phyloP scores from a whole-genome alignment of 2,888 invertebrate species.

The Lycophotia porphyrea region DNA sequence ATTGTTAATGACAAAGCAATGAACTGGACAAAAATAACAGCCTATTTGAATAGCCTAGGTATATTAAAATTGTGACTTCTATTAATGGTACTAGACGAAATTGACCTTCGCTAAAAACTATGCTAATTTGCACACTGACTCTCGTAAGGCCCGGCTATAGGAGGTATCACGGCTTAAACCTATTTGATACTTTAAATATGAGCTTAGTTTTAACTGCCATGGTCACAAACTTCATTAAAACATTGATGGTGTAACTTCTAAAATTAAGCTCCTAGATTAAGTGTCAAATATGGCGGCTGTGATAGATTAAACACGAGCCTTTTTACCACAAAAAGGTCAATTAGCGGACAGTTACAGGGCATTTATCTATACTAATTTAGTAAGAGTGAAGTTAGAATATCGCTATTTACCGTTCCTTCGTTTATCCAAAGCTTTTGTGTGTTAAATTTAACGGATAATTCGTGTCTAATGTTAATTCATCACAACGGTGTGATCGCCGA shows the following conservation, averaged over 20 bases:
- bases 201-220: constrained; percentile 43
- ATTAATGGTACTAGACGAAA: constrained; percentile 73
- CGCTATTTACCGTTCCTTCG: constrained; percentile 60
- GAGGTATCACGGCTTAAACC: constrained; percentile 21
- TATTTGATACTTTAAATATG: constrained; percentile 40
- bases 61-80: constrained; percentile 76
- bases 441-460: constrained; percentile 62
- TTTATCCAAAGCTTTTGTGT: constrained; percentile 68
- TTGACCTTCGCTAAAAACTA: constrained; percentile 77
- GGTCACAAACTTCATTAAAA: constrained; percentile 1
- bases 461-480: constrained; percentile 44
- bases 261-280: constrained; percentile 21
- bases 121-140: constrained; percentile 68
- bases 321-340: constrained; percentile 54
- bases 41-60: constrained; percentile 73
- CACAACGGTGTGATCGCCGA: constrained; percentile 48
- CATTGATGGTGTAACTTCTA: background rate
- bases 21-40: constrained; percentile 74
- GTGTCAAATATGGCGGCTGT: constrained; percentile 38
- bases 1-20: constrained; percentile 72
- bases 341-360: constrained; percentile 66
- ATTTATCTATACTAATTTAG: constrained; percentile 62
- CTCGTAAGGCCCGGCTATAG: constrained; percentile 47
- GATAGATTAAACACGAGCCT: constrained; percentile 19
- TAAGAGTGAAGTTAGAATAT: constrained; percentile 62